phyloP scores from a whole-genome alignment of 2,797 vertebrate genomes.

The Danio aesculapii region DNA sequence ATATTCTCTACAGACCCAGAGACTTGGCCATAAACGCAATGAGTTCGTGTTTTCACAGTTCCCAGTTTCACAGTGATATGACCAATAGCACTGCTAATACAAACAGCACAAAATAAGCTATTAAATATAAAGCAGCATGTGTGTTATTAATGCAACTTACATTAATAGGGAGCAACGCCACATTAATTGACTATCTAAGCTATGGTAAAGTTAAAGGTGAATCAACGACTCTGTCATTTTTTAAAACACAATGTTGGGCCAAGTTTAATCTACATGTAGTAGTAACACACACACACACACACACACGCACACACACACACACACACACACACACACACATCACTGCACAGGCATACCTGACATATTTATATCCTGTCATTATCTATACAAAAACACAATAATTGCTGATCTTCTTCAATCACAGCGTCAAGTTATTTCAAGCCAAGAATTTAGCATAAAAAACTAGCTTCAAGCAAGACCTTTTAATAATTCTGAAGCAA shows the following conservation, averaged over 20 bases:
- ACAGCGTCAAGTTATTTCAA: neutral
- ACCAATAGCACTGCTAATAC: too few relatives aligned
- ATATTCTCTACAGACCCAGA: too few relatives aligned
- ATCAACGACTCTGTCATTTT: slow-evolving; percentile 1
- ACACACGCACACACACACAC: too few relatives aligned
- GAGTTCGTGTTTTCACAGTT: too few relatives aligned
- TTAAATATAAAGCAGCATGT: too few relatives aligned
- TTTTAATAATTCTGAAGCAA: neutral
- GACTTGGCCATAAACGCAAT: too few relatives aligned
- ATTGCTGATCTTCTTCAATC: neutral
- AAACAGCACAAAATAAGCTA: too few relatives aligned
- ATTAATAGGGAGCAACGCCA: too few relatives aligned
- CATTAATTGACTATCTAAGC: slow-evolving; percentile 1
- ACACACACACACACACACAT: too few relatives aligned
- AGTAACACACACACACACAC: neutral
- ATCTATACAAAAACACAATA: neutral
- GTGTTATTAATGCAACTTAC: too few relatives aligned
- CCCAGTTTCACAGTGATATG: too few relatives aligned
- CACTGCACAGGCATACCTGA: neutral
- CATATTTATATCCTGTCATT: neutral
- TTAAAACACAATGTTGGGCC: neutral
- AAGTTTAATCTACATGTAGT: neutral
- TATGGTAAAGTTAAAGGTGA: neutral
- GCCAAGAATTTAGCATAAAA: neutral
- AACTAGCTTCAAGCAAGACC: neutral